phyloP scores from a whole-genome alignment of 1,140 invertebrate species.

The Dendrolimus kikuchii region DNA sequence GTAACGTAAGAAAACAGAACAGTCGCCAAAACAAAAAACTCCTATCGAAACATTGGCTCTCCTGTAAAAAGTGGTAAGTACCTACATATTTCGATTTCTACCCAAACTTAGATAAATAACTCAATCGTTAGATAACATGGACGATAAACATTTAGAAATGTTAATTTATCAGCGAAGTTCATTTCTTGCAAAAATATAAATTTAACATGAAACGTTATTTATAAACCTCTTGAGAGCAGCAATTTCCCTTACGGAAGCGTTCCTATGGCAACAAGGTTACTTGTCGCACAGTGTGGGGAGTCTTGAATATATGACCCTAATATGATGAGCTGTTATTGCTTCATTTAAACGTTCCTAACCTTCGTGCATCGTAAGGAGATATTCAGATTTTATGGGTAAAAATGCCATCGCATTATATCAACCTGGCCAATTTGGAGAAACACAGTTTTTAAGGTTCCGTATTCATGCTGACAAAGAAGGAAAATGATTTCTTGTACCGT shows the following conservation, averaged over 20 bases:
- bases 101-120: neutral
- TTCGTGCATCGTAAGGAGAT: neutral
- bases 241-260: slow-evolving; percentile 54
- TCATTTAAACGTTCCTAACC: slow-evolving; percentile 3
- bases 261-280: slow-evolving; percentile 27
- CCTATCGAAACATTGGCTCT: too few species aligned
- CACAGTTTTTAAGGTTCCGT: neutral
- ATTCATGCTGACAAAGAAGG: too few species aligned
- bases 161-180: slow-evolving; percentile 18
- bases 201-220: slow-evolving; percentile 53
- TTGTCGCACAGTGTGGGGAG: slow-evolving; percentile 9
- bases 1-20: too few species aligned
- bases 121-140: slow-evolving; percentile 5
- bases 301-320: slow-evolving; percentile 23
- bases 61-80: too few species aligned
- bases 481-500: too few species aligned
- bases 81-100: neutral
- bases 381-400: slow-evolving; percentile 3
- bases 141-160: slow-evolving; percentile 18
- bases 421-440: too few species aligned
- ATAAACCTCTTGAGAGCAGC: slow-evolving; percentile 41
- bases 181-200: slow-evolving; percentile 43
- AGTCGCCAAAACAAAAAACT: too few species aligned
- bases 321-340: slow-evolving; percentile 18
- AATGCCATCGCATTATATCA: neutral